These are phyloP conservation scores for Mycetomoellerius zeteki DNA, from an alignment of 1,140 invertebrate species.

Conservation along the genomic window DNA sequence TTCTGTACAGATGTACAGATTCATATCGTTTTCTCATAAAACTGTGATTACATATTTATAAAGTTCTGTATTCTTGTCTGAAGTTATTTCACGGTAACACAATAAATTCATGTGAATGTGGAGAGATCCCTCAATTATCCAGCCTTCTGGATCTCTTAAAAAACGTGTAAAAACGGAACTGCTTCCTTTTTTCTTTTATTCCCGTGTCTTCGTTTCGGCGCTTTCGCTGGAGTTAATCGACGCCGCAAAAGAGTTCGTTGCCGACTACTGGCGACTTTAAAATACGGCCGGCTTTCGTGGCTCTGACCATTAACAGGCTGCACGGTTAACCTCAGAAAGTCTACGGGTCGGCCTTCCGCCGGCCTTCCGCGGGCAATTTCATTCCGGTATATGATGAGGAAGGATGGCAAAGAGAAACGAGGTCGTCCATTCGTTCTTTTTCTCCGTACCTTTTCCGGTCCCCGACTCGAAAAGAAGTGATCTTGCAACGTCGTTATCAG, in stretches of 20 bases:
- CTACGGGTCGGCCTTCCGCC: conserved; percentile 73
- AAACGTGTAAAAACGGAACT: conserved; percentile 38
- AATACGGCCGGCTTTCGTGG: conserved; percentile 75
- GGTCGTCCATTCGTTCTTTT: conserved; percentile 69
- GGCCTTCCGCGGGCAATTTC: conserved; percentile 73
- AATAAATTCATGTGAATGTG: conserved; percentile 43
- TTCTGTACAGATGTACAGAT: too few species aligned
- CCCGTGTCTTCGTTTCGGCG: conserved; percentile 56
- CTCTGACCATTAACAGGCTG: conserved; percentile 77
- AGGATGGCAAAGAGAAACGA: conserved; percentile 70
- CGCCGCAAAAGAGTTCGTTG: conserved; percentile 73
- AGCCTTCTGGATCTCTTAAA: background rate
- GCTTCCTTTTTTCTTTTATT: conserved; percentile 31
- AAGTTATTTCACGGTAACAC: background rate
- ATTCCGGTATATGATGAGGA: conserved; percentile 66
- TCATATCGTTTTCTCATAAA: background rate
- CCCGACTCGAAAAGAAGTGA: conserved; percentile 58
- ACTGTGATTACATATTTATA: conserved; percentile 12
- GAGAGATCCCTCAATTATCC: conserved; percentile 41
- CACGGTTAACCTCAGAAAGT: conserved; percentile 77
- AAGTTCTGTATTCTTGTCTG: background rate
- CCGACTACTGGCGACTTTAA: conserved; percentile 70
- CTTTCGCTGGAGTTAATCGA: conserved; percentile 71
- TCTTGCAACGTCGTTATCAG: conserved; percentile 55
- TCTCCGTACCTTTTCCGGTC: conserved; percentile 45